Evolutionary conservation across 2,113 vertebrate genomes (phyloP).

Genomic region (Podocnemis expansa): DNA sequence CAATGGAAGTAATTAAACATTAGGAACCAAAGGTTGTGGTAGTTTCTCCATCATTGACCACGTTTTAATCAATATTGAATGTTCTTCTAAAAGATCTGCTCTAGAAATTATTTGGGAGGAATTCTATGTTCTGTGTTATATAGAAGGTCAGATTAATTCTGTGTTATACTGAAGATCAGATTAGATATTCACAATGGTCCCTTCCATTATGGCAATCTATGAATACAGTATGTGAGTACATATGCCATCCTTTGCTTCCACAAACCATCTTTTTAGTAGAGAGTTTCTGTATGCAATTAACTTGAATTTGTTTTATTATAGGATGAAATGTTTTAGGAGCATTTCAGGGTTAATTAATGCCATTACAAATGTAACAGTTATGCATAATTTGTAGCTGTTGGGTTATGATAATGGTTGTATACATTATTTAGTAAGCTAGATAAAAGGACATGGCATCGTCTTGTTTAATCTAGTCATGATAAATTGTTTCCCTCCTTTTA

Average conservation of each 20-base stretch:
- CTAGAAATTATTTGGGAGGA: neutral
- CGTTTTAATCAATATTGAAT: neutral
- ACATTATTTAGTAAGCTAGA: neutral
- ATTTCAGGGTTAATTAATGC: neutral
- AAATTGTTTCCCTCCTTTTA: neutral
- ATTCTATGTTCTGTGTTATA: neutral
- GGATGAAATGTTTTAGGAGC: neutral
- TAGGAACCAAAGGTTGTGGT: neutral
- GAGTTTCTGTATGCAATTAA: neutral
- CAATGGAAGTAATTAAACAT: neutral
- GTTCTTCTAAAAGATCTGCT: neutral
- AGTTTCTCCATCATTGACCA: neutral
- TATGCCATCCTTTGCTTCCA: neutral
- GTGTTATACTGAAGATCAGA: neutral
- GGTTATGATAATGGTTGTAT: neutral
- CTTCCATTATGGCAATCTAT: neutral
- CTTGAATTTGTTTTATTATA: neutral
- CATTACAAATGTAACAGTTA: neutral
- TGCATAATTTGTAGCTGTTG: neutral
- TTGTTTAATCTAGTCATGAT: neutral
- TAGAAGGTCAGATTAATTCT: neutral
- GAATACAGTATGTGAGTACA: neutral
- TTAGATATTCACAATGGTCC: neutral
- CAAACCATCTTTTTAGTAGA: neutral
- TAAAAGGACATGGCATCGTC: rapidly evolving